Evolutionary conservation across 1,140 invertebrate species (phyloP).

Genomic region (Lepidurus couesii): DNA sequence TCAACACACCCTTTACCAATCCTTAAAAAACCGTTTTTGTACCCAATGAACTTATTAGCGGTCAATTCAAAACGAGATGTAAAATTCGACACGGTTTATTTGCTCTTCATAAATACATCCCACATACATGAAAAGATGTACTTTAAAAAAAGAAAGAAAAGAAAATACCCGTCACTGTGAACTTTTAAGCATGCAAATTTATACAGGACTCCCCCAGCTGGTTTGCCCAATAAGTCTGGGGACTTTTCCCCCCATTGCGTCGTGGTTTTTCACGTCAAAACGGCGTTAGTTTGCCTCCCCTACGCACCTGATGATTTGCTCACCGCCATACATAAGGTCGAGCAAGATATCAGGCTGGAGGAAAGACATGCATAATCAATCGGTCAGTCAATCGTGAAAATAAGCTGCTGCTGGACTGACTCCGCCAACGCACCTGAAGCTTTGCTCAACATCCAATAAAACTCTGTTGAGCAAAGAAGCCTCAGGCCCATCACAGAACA

Average conservation of each 20-base stretch:
- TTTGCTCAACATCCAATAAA: slow-evolving; percentile 6
- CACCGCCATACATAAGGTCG: slow-evolving; percentile 20
- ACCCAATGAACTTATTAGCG: not conserved
- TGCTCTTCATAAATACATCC: too few relatives aligned
- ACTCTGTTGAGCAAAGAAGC: slow-evolving; percentile 18
- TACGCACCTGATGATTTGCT: slow-evolving; percentile 21
- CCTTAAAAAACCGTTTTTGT: not conserved
- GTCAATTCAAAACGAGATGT: not conserved
- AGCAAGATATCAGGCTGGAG: slow-evolving; percentile 21
- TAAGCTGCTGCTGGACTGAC: not conserved
- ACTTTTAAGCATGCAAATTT: not conserved
- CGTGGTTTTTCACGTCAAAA: not conserved
- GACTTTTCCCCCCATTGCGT: not conserved
- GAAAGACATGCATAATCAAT: slow-evolving; percentile 22
- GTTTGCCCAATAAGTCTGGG: not conserved
- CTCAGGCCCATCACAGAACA: slow-evolving; percentile 20
- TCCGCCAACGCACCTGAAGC: slow-evolving; percentile 20
- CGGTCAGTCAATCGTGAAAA: not conserved
- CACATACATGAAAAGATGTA: too few relatives aligned
- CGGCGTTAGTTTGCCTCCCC: not conserved
- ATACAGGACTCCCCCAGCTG: not conserved
- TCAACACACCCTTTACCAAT: too few relatives aligned
- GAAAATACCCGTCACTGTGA: not conserved
- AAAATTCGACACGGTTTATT: too few relatives aligned
- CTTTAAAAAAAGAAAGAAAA: not conserved